phyloP scores from a whole-genome alignment of 1,140 invertebrate species.

The Dolichoris vasculosae region DNA sequence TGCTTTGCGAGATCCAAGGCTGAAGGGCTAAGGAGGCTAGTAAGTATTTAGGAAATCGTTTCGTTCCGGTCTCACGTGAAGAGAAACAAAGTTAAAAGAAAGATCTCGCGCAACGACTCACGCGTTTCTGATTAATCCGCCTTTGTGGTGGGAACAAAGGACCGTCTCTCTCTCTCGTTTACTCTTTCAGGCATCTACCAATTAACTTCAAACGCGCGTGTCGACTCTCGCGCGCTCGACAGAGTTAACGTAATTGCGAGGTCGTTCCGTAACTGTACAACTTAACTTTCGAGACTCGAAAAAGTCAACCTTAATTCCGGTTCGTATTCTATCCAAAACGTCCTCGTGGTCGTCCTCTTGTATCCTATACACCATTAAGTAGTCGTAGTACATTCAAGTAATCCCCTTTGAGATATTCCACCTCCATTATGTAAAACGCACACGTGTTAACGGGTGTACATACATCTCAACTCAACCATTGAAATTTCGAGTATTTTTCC shows the following conservation, averaged over 20 bases:
- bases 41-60: constrained; percentile 40
- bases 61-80: constrained; percentile 23
- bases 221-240: constrained; percentile 3
- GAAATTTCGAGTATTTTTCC: too few relatives aligned
- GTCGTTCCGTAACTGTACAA: constrained; percentile 38
- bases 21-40: constrained; percentile 28
- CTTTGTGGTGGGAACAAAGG: constrained; percentile 40
- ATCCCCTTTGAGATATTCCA: constrained; percentile 34
- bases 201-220: constrained; percentile 50
- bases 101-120: constrained; percentile 32
- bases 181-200: constrained; percentile 19
- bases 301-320: constrained; percentile 40
- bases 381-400: background rate
- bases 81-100: constrained; percentile 16
- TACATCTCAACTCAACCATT: too few relatives aligned
- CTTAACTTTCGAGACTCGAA: constrained; percentile 46
- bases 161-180: constrained; percentile 17
- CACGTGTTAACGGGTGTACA: background rate
- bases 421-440: constrained; percentile 7
- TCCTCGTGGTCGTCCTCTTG: background rate
- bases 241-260: constrained; percentile 48
- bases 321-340: background rate
- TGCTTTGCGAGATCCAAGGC: constrained; percentile 14
- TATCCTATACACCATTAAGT: constrained; percentile 34
- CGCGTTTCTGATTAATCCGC: constrained; percentile 48